Evolutionary conservation across 35 echinoderm and acorn worm species (phyloP).

Genomic region (Lytechinus variegatus): DNA sequence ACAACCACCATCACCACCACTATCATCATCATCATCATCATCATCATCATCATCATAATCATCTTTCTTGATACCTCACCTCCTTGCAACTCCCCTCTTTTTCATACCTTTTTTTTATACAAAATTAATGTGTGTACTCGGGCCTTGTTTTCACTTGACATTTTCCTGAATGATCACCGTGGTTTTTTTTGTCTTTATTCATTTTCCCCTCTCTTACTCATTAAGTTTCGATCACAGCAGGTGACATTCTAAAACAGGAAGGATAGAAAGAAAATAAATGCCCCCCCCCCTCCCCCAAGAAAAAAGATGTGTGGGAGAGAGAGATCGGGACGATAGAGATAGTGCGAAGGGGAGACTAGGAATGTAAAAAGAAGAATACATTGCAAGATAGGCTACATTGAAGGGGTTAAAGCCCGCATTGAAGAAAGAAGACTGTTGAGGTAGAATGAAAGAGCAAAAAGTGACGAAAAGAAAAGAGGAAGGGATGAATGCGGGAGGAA

Average conservation of each 20-base stretch:
- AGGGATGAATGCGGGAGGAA: not conserved
- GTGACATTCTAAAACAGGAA: constrained; percentile 12
- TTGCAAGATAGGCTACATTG: too few species aligned
- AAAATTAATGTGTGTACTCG: too few species aligned
- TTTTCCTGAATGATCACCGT: too few species aligned
- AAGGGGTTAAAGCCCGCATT: too few species aligned
- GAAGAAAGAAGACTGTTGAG: not conserved
- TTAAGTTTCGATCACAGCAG: not conserved
- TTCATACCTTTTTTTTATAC: too few species aligned
- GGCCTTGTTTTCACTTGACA: too few species aligned
- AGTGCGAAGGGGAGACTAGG: not conserved
- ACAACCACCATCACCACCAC: too few species aligned
- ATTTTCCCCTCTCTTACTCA: not conserved
- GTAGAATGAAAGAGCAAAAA: not conserved
- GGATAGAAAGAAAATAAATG: not conserved
- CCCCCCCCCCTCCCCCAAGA: not conserved
- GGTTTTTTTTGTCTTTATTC: not conserved
- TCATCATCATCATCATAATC: too few species aligned
- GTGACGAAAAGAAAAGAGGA: not conserved
- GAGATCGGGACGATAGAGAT: not conserved
- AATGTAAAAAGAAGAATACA: not conserved
- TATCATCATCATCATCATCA: too few species aligned
- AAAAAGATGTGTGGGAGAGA: not conserved
- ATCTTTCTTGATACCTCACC: too few species aligned
- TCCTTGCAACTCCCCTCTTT: too few species aligned